Conservation (phyloP, 2,797 vertebrate genomes). For the Halcyon chelicuti region DNA sequence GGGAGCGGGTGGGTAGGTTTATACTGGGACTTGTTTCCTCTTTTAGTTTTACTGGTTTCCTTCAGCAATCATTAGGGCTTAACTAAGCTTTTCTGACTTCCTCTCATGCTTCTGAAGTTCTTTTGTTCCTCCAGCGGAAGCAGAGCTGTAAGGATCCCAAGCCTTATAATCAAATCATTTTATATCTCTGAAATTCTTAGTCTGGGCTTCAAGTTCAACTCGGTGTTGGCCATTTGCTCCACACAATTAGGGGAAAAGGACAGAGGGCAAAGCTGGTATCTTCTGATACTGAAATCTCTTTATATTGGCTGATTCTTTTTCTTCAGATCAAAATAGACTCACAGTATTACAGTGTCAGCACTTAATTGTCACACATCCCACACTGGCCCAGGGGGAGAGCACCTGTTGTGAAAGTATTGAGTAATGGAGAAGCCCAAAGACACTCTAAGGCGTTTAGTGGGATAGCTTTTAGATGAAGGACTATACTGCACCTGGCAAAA, state of each 20-base stretch:
- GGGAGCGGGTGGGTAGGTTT: background rate
- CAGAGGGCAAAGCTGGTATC: background rate
- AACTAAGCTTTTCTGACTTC: conserved; percentile 61
- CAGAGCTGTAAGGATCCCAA: background rate
- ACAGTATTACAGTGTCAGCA: background rate
- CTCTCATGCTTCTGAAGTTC: conserved; percentile 12
- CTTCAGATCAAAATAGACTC: background rate
- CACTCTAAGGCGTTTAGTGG: background rate
- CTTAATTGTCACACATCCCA: background rate
- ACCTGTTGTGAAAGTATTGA: background rate
- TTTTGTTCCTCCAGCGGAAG: conserved; percentile 1
- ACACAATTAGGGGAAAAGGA: background rate
- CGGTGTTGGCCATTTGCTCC: background rate
- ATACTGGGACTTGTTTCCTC: conserved; percentile 28
- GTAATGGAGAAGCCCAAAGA: background rate
- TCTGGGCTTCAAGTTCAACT: background rate
- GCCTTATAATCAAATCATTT: background rate
- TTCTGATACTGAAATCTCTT: background rate
- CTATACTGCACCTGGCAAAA: background rate
- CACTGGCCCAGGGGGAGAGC: background rate
- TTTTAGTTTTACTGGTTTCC: conserved; percentile 68
- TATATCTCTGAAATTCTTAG: background rate
- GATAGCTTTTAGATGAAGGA: background rate
- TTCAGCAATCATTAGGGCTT: conserved; percentile 50
- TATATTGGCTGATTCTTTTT: background rate